Evolutionary conservation across 2,797 vertebrate genomes (phyloP).

Genomic region (Sardinella longiceps): DNA sequence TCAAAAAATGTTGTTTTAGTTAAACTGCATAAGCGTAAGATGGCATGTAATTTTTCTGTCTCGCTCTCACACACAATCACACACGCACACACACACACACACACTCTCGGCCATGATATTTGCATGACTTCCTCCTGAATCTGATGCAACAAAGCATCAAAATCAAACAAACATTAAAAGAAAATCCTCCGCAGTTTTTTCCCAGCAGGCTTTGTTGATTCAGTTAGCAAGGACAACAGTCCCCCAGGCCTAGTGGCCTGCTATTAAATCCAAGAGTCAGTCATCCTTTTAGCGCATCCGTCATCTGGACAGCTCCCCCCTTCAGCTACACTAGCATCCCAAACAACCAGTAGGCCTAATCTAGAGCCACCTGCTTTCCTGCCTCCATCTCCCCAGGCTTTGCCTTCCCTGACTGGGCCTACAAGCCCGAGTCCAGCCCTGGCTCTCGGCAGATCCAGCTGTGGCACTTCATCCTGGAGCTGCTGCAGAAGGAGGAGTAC

Average conservation of each 20-base stretch:
- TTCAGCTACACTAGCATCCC: constrained; percentile 46
- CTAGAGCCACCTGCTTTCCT: constrained; percentile 60
- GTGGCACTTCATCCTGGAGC: constrained; percentile 95
- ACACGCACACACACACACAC: too few relatives aligned
- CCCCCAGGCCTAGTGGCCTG: constrained; percentile 68
- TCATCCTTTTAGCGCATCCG: constrained; percentile 66
- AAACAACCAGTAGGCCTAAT: constrained; percentile 67
- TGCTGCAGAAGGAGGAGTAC: constrained; percentile 92
- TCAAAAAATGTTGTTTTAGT: neutral
- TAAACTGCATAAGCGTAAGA: neutral
- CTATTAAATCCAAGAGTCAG: constrained; percentile 78
- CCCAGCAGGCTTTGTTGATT: constrained; percentile 45
- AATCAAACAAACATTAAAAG: neutral
- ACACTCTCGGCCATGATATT: too few relatives aligned
- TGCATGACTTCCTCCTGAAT: too few relatives aligned
- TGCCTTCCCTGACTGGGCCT: constrained; percentile 94
- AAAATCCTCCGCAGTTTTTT: neutral
- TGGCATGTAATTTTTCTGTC: neutral
- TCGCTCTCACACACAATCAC: too few relatives aligned
- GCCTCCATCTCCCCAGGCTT: constrained; percentile 74
- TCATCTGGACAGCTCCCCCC: constrained; percentile 66
- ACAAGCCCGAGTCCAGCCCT: constrained; percentile 92
- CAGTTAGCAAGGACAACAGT: constrained; percentile 55
- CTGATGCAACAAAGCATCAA: too few relatives aligned
- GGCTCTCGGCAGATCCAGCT: constrained; percentile 93